These are phyloP conservation scores for Pipistrellus nathusii DNA, from an alignment of 2,797 vertebrate genomes.

Conservation along the genomic window DNA sequence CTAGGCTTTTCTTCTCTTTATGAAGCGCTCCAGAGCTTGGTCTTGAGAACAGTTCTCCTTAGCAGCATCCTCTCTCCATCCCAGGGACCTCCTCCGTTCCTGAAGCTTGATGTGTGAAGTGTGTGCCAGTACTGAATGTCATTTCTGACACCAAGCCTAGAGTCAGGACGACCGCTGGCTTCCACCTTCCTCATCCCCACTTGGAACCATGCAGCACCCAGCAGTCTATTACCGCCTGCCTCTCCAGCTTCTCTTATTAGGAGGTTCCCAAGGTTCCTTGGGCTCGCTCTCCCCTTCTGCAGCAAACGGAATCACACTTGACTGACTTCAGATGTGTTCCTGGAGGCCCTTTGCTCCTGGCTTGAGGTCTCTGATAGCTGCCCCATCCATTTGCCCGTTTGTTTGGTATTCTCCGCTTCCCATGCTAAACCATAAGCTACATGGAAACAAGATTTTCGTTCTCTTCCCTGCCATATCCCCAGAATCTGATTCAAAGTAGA, in stretches of 20 bases:
- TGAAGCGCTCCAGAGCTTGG: neutral
- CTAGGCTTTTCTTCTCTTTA: neutral
- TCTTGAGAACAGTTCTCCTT: neutral
- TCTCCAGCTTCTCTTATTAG: neutral
- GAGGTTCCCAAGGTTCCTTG: neutral
- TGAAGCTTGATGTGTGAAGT: neutral
- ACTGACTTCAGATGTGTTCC: neutral
- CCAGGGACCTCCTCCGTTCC: neutral
- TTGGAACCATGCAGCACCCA: neutral
- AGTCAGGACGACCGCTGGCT: neutral
- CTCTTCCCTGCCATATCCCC: neutral
- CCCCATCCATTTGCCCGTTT: neutral
- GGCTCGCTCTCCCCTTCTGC: neutral
- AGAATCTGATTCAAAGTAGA: neutral
- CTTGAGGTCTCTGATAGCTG: neutral
- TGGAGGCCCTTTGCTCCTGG: neutral
- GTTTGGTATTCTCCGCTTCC: neutral
- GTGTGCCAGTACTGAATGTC: neutral
- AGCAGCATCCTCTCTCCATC: neutral
- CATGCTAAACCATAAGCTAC: neutral
- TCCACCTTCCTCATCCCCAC: neutral
- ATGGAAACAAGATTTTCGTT: neutral
- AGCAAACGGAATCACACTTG: neutral
- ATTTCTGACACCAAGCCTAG: neutral
- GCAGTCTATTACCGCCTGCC: neutral